Evolutionary conservation across 2,797 vertebrate species (phyloP).

Genomic region (Eulemur albifrons): DNA sequence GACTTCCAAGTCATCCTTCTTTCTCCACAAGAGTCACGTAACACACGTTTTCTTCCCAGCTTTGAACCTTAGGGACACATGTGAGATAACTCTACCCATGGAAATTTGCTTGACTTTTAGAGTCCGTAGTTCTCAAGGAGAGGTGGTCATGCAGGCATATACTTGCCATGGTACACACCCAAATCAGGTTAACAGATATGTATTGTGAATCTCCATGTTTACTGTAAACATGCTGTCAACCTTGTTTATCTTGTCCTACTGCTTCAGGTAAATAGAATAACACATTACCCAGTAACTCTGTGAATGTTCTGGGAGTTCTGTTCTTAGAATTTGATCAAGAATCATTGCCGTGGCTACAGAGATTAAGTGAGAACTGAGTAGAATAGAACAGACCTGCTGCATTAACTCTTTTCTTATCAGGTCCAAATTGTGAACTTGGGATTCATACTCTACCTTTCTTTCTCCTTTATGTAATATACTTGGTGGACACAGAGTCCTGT

Average conservation of each 20-base stretch:
- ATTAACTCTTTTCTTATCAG: neutral
- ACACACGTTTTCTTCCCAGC: neutral
- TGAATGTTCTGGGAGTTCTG: neutral
- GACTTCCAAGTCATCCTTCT: neutral
- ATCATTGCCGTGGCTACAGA: neutral
- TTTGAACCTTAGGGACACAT: neutral
- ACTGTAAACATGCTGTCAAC: neutral
- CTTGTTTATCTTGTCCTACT: neutral
- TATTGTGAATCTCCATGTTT: neutral
- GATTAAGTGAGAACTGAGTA: neutral
- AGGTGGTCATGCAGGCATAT: neutral
- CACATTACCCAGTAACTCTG: neutral
- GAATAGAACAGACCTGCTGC: neutral
- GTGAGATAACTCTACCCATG: neutral
- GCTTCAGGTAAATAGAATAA: neutral
- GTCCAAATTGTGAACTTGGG: neutral
- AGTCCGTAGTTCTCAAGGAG: neutral
- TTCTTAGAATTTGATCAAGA: neutral
- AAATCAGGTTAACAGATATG: neutral
- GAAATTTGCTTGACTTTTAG: neutral
- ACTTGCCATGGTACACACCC: neutral
- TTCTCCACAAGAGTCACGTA: neutral
- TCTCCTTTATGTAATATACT: neutral
- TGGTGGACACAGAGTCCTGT: neutral
- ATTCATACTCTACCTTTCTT: neutral